Base-by-base conservation (phyloP, 1,140 invertebrate genomes). In the Drosophila watanabei region DNA sequence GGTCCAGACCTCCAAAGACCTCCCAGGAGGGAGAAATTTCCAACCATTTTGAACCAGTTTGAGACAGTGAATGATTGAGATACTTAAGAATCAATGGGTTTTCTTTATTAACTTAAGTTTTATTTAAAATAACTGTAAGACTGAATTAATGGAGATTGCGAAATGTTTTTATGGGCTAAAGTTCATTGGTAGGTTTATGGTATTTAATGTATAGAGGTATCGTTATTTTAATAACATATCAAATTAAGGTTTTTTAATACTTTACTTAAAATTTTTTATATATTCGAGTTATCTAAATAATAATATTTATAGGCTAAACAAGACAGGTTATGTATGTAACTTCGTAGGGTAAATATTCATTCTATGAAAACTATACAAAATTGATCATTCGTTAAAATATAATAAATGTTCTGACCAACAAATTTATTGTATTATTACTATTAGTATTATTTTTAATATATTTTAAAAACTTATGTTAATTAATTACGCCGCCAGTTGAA, bases 1-100 rank as follows among this genome's bases (percentile, higher is more conserved):
- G 82, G 82, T 85, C 82, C 35, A 11, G 43, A 10, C n/a, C n/a
- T n/a, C n/a, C n/a, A n/a, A 2, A 77, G 70, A 75, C 64, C 78
- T 32, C 69, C 57, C 69, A 80, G 46, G 14, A 37, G 35, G 63
- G 39, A 20, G 54, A 68, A 77, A 60, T 73, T 73, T 60, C 20
- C 20, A 37, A 20, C 13, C 6, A 14, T 35, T 52, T 52, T 66
- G n/a, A 18, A 43, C 46, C 33, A 32, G n/a, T 69, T 51, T 11
- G 28, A 14, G 35, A 35, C 20, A 32, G 35, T 51, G 18, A 35
- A 49, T 28, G n/a, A 51, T 33, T 28, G 28, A 71, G 52, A 33
- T 24, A 28, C 18, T 24, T 20, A 14, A 33, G 18, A 46, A 48
- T 71, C 35, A 72, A 49, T 33, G 13, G 16, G 18, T 16, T 37